phyloP scores from a whole-genome alignment of 2,888 invertebrate species.

The Monopis laevigella region DNA sequence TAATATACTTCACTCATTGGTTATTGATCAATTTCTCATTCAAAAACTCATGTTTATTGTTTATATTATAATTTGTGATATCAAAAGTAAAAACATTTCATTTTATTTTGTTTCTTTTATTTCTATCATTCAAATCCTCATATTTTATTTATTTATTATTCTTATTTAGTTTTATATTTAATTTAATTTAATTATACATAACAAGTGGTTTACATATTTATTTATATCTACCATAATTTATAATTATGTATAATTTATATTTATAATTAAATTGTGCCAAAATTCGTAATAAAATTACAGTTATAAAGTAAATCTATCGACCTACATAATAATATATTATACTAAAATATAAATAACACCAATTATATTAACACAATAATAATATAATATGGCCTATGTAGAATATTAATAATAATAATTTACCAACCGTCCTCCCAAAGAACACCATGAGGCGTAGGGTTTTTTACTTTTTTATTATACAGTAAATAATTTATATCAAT shows the following conservation, averaged over 20 bases:
- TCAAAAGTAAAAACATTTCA: conserved; percentile 38
- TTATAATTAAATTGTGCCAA: no score
- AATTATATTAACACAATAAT: background rate
- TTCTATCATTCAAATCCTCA: background rate
- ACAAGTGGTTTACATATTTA: no score
- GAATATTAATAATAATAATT: no score
- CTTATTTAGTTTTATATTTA: background rate
- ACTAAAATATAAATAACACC: background rate
- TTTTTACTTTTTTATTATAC: background rate
- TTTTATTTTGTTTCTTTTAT: conserved; percentile 10
- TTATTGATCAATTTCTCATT: background rate
- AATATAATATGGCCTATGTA: background rate
- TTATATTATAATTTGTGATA: conserved; percentile 54
- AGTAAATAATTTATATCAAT: background rate
- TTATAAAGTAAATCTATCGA: no score
- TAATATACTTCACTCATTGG: background rate
- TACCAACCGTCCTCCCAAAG: no score
- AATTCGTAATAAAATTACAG: no score
- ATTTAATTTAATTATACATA: background rate
- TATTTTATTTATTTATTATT: no score
- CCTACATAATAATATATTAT: no score
- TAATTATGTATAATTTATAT: no score
- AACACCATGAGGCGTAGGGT: no score
- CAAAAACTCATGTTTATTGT: conserved; percentile 1
- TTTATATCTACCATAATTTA: no score